Conservation (phyloP, 2,797 vertebrate genomes). For the Phrynocephalus forsythii region DNA sequence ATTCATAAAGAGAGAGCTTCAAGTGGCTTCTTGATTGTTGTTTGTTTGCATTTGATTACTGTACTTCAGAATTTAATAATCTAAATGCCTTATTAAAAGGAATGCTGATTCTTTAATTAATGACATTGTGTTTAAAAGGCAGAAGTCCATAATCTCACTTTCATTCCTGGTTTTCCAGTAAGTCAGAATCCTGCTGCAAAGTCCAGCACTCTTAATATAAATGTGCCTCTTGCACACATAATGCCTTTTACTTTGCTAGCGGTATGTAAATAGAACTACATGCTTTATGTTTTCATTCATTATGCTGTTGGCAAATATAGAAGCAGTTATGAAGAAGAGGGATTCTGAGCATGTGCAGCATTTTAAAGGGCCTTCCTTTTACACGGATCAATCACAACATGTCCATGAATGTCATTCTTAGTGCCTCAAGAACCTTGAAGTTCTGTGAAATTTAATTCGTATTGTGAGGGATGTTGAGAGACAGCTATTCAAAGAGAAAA, state of each 20-base stretch:
- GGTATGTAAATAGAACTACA: background rate
- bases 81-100: background rate
- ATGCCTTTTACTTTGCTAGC: background rate
- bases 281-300: background rate
- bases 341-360: background rate
- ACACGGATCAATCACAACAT: background rate
- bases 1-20: constrained; percentile 13
- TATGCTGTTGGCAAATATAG: background rate
- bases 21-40: constrained; percentile 7
- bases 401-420: background rate
- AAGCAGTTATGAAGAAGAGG: background rate
- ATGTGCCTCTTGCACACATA: background rate
- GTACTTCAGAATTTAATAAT: constrained; percentile 4
- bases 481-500: background rate
- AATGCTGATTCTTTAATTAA: background rate
- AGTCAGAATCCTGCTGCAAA: background rate
- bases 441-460: background rate
- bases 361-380: background rate
- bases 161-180: background rate
- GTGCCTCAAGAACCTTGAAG: background rate
- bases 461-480: background rate
- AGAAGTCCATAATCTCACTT: background rate
- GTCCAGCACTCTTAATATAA: background rate
- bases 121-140: background rate
- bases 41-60: constrained; percentile 18